Conservation (phyloP, 2,797 vertebrate genomes). For the Gymnoscopelus microlampas region DNA sequence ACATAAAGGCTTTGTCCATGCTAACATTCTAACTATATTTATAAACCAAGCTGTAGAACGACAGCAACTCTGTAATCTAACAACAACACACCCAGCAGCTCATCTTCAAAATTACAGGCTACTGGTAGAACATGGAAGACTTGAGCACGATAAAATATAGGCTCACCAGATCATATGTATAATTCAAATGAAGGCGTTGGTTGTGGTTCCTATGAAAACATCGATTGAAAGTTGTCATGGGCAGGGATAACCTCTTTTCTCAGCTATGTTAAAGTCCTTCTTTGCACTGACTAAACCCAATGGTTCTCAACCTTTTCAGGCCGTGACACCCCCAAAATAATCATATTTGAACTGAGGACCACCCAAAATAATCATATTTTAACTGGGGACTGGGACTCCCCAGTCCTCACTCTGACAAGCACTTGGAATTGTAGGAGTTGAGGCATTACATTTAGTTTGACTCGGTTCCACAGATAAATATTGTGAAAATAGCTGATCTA, state of each 20-base stretch:
- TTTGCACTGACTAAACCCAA: neutral
- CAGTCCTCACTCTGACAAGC: no score
- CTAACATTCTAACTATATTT: no score
- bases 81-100: neutral
- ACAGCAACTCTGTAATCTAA: neutral
- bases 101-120: slow-evolving; percentile 4
- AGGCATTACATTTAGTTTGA: no score
- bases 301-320: neutral
- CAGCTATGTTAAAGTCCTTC: neutral
- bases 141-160: slow-evolving; percentile 1
- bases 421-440: no score
- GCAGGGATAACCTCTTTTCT: neutral
- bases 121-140: slow-evolving; percentile 3
- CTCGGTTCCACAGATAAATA: no score
- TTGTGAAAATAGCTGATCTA: no score
- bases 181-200: slow-evolving; percentile 10
- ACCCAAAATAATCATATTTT: no score
- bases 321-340: no score
- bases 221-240: neutral
- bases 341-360: no score
- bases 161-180: neutral
- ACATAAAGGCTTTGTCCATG: no score
- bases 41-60: no score
- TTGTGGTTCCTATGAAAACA: slow-evolving; percentile 10
- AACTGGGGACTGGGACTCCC: no score